These are phyloP conservation scores for Pseudorasbora parva DNA, from an alignment of 2,113 vertebrate species.

Conservation along the genomic window DNA sequence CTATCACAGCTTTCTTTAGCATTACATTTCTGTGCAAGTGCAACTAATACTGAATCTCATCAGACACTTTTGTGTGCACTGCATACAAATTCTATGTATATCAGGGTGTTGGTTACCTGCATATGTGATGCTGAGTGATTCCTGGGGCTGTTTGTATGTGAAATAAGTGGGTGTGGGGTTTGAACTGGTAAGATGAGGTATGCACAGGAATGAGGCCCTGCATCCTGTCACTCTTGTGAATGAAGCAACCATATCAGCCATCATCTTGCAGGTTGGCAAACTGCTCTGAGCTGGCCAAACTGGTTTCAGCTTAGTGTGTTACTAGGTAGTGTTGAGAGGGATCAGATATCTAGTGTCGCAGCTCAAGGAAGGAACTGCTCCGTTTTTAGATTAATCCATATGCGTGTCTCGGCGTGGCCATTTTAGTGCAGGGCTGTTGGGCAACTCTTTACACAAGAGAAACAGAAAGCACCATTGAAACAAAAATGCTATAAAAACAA, in stretches of 20 bases:
- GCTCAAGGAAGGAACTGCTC: background rate
- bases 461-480: background rate
- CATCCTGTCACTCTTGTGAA: conserved; percentile 26
- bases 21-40: background rate
- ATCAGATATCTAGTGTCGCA: conserved; percentile 39
- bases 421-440: conserved; percentile 14
- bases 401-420: background rate
- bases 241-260: background rate
- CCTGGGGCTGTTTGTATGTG: background rate
- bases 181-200: conserved; percentile 25
- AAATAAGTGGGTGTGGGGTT: background rate
- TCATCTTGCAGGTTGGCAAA: conserved; percentile 19
- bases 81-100: background rate
- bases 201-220: conserved; percentile 5
- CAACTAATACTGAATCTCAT: background rate
- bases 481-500: background rate
- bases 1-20: background rate
- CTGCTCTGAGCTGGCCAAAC: conserved; percentile 43
- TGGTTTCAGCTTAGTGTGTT: conserved; percentile 44
- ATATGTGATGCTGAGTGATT: conserved; percentile 13
- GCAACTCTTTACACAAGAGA: background rate
- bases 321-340: conserved; percentile 17
- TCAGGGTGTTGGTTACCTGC: background rate
- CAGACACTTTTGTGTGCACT: background rate
- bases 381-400: conserved; percentile 36